These are phyloP conservation scores for Leptosomus discolor DNA, from an alignment of 2,113 vertebrate species.

Conservation along the genomic window DNA sequence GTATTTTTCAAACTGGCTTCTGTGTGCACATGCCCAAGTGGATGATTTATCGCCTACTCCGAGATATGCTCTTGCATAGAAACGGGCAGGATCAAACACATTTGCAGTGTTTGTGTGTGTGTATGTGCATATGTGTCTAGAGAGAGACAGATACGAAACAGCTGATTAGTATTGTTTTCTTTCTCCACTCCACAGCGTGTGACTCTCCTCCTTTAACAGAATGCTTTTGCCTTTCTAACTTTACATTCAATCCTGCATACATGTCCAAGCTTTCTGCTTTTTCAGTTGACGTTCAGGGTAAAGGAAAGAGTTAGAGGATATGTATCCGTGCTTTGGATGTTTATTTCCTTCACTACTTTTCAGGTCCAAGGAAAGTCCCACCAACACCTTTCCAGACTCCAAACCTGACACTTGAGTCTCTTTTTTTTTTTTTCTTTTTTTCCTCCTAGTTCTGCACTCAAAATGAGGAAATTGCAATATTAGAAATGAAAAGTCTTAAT, in stretches of 20 bases:
- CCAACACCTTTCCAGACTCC: neutral
- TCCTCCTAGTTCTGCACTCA: neutral
- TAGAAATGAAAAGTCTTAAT: constrained; percentile 53
- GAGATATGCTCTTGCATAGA: neutral
- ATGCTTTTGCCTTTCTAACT: neutral
- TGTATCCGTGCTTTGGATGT: neutral
- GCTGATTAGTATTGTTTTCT: neutral
- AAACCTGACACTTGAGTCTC: neutral
- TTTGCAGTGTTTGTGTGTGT: neutral
- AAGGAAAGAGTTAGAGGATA: neutral
- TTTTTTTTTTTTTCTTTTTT: neutral
- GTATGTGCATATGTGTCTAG: neutral
- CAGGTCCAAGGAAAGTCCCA: neutral
- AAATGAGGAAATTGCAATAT: constrained; percentile 35
- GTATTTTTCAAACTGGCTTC: constrained; percentile 45
- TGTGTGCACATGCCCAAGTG: neutral
- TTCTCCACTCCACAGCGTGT: neutral
- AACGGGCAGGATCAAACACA: neutral
- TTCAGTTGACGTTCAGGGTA: neutral
- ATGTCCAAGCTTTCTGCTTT: neutral
- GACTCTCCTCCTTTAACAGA: neutral
- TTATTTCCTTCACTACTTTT: neutral
- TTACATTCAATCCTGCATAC: neutral
- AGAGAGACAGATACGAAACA: neutral
- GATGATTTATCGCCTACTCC: constrained; percentile 15